Conservation (phyloP, 2,797 vertebrate species). For the Merluccius polli region DNA sequence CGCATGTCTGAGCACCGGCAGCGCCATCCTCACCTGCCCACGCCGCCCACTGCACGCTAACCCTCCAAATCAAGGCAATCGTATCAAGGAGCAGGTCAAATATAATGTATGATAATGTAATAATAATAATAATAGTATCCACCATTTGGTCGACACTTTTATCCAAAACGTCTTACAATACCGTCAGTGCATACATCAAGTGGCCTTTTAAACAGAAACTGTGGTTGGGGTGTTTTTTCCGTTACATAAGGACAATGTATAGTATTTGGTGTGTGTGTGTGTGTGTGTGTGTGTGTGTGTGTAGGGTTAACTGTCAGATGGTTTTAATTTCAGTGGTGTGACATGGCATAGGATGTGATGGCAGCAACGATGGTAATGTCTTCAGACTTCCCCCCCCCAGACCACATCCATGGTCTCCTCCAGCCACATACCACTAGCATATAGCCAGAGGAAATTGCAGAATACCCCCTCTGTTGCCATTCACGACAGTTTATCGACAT, state of each 20-base stretch:
- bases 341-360: slow-evolving; percentile 15
- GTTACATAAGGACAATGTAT: neutral
- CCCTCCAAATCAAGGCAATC: neutral
- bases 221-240: neutral
- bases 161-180: too few species aligned
- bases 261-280: neutral
- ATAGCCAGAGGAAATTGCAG: slow-evolving; percentile 15
- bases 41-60: neutral
- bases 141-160: too few species aligned
- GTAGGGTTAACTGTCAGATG: slow-evolving; percentile 16
- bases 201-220: neutral
- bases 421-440: slow-evolving; percentile 10
- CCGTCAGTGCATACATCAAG: too few species aligned
- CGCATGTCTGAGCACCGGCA: neutral
- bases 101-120: too few species aligned
- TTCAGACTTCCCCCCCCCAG: slow-evolving; percentile 35
- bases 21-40: neutral
- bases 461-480: slow-evolving; percentile 35
- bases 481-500: neutral
- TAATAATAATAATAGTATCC: too few species aligned
- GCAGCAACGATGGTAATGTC: slow-evolving; percentile 31
- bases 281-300: neutral
- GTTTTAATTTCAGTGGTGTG: slow-evolving; percentile 10
- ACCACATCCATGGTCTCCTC: slow-evolving; percentile 41
- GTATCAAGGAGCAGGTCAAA: neutral